A percentile compares a stretch with the other conserved stretches of the same genome.
Conservation (phyloP, 2,888 invertebrate species). For the Mechanitis mazaeus region DNA sequence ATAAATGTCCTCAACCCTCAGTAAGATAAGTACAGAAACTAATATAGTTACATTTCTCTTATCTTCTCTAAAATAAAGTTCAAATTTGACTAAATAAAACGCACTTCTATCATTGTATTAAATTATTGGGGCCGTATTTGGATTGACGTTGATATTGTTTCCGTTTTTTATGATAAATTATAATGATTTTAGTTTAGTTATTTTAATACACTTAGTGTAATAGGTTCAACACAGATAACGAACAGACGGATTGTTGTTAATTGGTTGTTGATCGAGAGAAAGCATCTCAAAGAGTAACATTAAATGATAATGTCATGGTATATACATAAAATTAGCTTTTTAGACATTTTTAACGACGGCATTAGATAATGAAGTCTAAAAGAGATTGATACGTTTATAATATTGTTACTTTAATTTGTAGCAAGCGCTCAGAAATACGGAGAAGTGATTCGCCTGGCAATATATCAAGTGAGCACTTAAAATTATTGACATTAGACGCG, state of each 20-base stretch:
- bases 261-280: too few relatives aligned
- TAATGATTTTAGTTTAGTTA: background rate
- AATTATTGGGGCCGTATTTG: conserved; percentile 46
- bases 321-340: too few relatives aligned
- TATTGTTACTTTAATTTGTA: conserved; percentile 2
- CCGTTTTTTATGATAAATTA: conserved; percentile 45
- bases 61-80: conserved; percentile 35
- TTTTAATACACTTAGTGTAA: too few relatives aligned
- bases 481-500: conserved; percentile 46
- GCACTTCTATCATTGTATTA: conserved; percentile 32
- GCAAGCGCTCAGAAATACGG: conserved; percentile 7
- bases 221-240: too few relatives aligned
- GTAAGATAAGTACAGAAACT: conserved; percentile 37
- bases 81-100: conserved; percentile 25
- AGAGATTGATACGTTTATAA: background rate
- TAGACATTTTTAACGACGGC: too few relatives aligned
- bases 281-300: too few relatives aligned
- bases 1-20: conserved; percentile 47
- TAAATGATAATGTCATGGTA: too few relatives aligned
- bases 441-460: conserved; percentile 42
- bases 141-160: conserved; percentile 46
- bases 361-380: conserved; percentile 11
- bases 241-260: conserved; percentile 6
- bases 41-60: conserved; percentile 30
- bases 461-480: conserved; percentile 63